phyloP scores from a whole-genome alignment of 2,797 vertebrate genomes.

The Crocodylus rhombifer region DNA sequence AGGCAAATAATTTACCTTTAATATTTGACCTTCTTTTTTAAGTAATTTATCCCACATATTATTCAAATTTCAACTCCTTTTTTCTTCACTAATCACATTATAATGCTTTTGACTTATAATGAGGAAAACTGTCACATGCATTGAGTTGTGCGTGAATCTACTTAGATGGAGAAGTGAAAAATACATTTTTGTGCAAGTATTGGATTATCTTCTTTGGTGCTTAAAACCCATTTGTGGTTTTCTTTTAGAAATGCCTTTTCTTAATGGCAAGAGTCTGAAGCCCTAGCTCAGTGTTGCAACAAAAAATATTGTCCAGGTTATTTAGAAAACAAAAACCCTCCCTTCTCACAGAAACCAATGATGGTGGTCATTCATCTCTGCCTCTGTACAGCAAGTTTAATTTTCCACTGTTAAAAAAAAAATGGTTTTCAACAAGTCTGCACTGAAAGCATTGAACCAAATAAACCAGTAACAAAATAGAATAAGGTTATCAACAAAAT shows the following conservation, averaged over 20 bases:
- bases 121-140: not conserved
- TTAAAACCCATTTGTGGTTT: not conserved
- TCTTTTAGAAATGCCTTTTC: not conserved
- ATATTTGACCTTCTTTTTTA: not conserved
- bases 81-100: not conserved
- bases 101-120: not conserved
- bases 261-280: not conserved
- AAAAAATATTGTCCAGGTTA: not conserved
- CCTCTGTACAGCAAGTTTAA: not conserved
- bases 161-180: not conserved
- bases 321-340: not conserved
- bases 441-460: not conserved
- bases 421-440: not conserved
- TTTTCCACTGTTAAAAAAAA: not conserved
- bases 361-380: not conserved
- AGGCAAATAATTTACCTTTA: not conserved
- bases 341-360: not conserved
- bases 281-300: not conserved
- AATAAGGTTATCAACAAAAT: constrained; percentile 35
- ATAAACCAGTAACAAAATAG: not conserved
- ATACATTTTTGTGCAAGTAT: not conserved
- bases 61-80: not conserved
- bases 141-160: not conserved
- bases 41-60: too few relatives aligned
- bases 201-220: not conserved